Evolutionary conservation across 2,888 invertebrate genomes (phyloP).

Genomic region (Coelinius sp.): DNA sequence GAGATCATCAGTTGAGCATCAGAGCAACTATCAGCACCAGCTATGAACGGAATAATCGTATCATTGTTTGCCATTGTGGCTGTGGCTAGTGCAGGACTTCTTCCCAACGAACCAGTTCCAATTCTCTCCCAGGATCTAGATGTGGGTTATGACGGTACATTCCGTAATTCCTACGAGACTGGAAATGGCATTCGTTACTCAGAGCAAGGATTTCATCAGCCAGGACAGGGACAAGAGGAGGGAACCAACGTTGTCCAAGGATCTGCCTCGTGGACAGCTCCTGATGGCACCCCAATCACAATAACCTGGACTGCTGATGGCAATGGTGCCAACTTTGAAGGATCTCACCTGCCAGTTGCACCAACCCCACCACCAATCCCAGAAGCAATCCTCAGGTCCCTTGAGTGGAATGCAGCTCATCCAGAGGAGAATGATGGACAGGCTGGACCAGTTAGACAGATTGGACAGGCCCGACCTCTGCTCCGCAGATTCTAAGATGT

Average conservation of each 20-base stretch:
- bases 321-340: constrained; percentile 43
- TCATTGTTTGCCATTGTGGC: constrained; percentile 43
- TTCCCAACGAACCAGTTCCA: constrained; percentile 39
- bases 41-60: constrained; percentile 38
- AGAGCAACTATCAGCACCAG: constrained; percentile 32
- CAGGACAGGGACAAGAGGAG: constrained; percentile 29
- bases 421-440: constrained; percentile 33
- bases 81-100: constrained; percentile 37
- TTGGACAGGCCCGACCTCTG: no score
- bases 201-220: constrained; percentile 44
- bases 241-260: constrained; percentile 32
- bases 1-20: constrained; percentile 28
- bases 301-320: constrained; percentile 44
- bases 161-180: constrained; percentile 44
- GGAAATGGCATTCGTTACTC: constrained; percentile 46
- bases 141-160: constrained; percentile 45
- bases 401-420: constrained; percentile 47
- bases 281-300: constrained; percentile 46
- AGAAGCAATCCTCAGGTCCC: constrained; percentile 41
- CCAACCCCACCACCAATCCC: constrained; percentile 45
- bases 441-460: constrained; percentile 16
- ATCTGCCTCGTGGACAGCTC: constrained; percentile 41
- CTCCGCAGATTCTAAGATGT: not conserved
- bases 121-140: constrained; percentile 48
- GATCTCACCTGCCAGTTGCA: constrained; percentile 45